Base-by-base conservation (phyloP, 2,797 vertebrate genomes). In the Zenarchopterus dispar region DNA sequence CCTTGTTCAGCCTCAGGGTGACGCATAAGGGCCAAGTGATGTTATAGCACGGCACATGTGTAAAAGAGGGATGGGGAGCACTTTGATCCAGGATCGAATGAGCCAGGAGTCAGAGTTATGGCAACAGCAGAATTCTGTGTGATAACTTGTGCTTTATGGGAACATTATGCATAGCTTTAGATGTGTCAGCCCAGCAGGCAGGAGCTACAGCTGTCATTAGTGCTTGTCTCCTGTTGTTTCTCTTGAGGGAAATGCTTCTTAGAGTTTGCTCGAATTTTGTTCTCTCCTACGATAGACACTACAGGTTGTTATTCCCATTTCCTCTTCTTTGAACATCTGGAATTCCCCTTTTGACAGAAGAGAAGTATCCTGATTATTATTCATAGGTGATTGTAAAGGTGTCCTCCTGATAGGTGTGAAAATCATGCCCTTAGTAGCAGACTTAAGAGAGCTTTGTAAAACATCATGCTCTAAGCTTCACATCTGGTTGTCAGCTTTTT, bases 401-500 rank as follows among this genome's bases (percentile, higher is more conserved):
- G 48, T 42, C 24, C 18, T 21, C n/a, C 21, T 56, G 57, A 71
- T 58, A 58, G 56, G 64, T 64, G 67, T 63, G 58, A 11, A 66
- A 75, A 75, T 70, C 52, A 18, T 43, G 67, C 60, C 46, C 74
- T 9, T 68, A 23, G 58, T 62, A 56, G 63, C 55, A 67, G 56
- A 44, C 45, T 5, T 47, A 66, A 28, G 28, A 22, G 68, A 64
- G 52, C 59, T 50, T 42, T 63, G 6, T 58, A 61, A 60, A 55
- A 62, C 8, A 7, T 73, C 70, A 69, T 58, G 46, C 69, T 80
- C 69, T 71, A 68, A 64, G 44, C 67, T 76, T 59, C 78, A 89
- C 86, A 86, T 90, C 83, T 90, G 85, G 81, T 70, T 16, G 44
- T 84, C 81, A 76, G 76, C 50, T 0, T 42, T 80, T 81, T 75